Base-by-base conservation (phyloP, 2,888 invertebrate species). In the Andrena haemorrhoa region DNA sequence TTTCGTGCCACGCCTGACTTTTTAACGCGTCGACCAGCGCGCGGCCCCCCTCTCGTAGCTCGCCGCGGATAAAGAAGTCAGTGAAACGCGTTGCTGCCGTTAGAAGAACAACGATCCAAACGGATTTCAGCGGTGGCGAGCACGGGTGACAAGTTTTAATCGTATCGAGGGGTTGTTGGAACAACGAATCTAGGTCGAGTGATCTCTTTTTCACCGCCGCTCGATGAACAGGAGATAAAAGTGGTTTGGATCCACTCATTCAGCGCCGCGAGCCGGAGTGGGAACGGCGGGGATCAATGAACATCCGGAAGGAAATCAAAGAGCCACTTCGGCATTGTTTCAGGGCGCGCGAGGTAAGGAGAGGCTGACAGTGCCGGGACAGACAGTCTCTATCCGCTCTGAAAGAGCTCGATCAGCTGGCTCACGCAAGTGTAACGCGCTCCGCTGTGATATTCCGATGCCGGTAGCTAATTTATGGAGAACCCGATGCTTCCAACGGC, bases 91-190 rank as follows among this genome's bases (percentile, higher is more conserved):
- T 33, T 51, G 65, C 41, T n/a, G 35, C 56, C 64, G 58, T 68
- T 56, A 23, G 35, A 31, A 26, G 31, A 41, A 33, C 63, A 35
- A 20, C 56, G 56, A 65, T 26, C 26, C 33, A 7, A 71, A 60
- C 47, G 35, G 35, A 61, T 61, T 75, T 60, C 51, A 71, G 66
- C 31, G 35, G 35, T 35, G 12, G 56, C 49, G 64, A 75, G 29
- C 56, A 56, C 23, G 69, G 64, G 20, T 49, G 53, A n/a, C 16
- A 68, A 70, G 68, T 72, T 78, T 81, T 81, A 78, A 78, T 69
- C 76, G 65, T 33, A 49, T 60, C 64, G 49, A 41, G 49, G 10
- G 70, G 31, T 29, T 31, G 35, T 16, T 12, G 7, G 23, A 16
- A 16, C 20, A 33, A 58, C 64, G 56, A 20, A 76, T 61, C 41